A percentile compares a stretch with the other conserved stretches of the same genome.
phyloP scores from a whole-genome alignment of 1,140 invertebrate species.

The Cryptotermes secundus region DNA sequence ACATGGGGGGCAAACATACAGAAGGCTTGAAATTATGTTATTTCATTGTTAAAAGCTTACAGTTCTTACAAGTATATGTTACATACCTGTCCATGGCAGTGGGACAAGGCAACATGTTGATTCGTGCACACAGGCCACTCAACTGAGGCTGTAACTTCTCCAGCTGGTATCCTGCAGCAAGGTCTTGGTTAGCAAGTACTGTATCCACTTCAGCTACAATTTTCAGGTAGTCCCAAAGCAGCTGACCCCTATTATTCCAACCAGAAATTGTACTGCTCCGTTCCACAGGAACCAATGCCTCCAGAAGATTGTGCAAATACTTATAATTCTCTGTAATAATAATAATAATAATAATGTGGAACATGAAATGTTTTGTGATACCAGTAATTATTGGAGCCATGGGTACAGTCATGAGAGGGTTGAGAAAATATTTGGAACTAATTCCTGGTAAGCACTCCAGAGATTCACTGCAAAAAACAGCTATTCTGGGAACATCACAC shows the following conservation, averaged over 20 bases:
- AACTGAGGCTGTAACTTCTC: constrained; percentile 64
- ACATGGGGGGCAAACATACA: background rate
- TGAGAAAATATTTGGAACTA: too few relatives aligned
- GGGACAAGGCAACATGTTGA: constrained; percentile 60
- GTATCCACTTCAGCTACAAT: constrained; percentile 56
- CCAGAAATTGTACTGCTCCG: constrained; percentile 51
- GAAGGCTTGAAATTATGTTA: too few relatives aligned
- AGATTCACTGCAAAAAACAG: too few relatives aligned
- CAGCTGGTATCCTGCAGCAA: constrained; percentile 56
- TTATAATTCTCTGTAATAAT: constrained; percentile 61
- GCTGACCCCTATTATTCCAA: constrained; percentile 63
- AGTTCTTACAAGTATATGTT: too few relatives aligned
- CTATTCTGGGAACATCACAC: too few relatives aligned
- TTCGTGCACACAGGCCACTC: constrained; percentile 59
- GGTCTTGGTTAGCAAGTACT: constrained; percentile 47
- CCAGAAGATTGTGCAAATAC: constrained; percentile 60
- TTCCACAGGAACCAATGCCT: constrained; percentile 49
- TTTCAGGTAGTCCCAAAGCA: constrained; percentile 67
- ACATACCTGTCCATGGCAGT: constrained; percentile 61
- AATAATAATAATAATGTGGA: too few relatives aligned
- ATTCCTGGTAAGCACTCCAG: too few relatives aligned
- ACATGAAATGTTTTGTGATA: too few relatives aligned
- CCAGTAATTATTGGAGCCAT: too few relatives aligned
- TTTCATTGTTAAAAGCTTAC: too few relatives aligned
- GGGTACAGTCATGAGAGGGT: too few relatives aligned